A percentile compares a stretch with the other conserved stretches of the same genome.
phyloP scores from a whole-genome alignment of 2,113 vertebrate genomes.

The Acinonyx jubatus region DNA sequence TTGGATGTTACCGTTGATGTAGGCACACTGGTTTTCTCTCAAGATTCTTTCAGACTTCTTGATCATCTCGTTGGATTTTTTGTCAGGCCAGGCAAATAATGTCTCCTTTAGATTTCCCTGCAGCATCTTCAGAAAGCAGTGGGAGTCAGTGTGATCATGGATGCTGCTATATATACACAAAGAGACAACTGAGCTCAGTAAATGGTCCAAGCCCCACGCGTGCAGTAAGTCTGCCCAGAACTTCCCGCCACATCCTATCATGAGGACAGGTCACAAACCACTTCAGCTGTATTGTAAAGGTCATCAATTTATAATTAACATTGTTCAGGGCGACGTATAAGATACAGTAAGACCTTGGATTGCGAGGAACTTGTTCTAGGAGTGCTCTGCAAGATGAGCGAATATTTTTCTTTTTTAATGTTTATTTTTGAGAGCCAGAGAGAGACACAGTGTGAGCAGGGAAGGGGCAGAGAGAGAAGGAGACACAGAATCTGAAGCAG shows the following conservation, averaged over 20 bases:
- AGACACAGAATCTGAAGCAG: no score
- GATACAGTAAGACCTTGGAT: neutral
- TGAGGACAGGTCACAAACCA: neutral
- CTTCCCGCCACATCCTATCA: neutral
- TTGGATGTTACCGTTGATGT: slow-evolving; percentile 93
- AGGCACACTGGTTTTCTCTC: slow-evolving; percentile 94
- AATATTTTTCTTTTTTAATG: no score
- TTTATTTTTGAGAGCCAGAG: no score
- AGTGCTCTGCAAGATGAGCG: no score
- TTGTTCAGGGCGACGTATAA: neutral
- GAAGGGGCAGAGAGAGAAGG: no score
- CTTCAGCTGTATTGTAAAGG: neutral
- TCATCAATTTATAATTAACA: neutral
- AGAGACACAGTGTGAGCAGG: no score
- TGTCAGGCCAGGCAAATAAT: slow-evolving; percentile 93
- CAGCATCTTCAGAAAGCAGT: slow-evolving; percentile 99
- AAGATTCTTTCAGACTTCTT: slow-evolving; percentile 93
- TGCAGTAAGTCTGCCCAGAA: neutral
- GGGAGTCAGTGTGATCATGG: slow-evolving; percentile 97
- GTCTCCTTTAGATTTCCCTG: slow-evolving; percentile 98
- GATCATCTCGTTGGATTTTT: slow-evolving; percentile 89
- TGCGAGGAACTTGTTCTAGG: no score
- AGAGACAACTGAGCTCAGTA: slow-evolving; percentile 75
- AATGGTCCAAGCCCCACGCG: neutral
- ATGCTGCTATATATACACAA: slow-evolving; percentile 91